A percentile compares a stretch with the other conserved stretches of the same genome.
Evolutionary conservation across 2,113 vertebrate species (phyloP).

Genomic region (Ondatra zibethicus): DNA sequence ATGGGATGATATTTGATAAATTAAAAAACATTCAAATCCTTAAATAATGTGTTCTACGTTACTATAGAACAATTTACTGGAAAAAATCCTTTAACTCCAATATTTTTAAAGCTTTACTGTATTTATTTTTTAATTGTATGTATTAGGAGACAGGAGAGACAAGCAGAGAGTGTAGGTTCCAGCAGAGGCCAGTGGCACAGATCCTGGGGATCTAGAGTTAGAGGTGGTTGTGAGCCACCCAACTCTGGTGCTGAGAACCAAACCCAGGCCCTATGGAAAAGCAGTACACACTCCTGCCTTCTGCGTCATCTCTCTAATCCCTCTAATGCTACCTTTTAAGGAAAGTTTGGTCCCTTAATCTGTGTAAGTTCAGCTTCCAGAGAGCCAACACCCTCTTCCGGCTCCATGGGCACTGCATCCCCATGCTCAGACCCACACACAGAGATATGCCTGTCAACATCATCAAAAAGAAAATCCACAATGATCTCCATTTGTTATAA

Average conservation of each 20-base stretch:
- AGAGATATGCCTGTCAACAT: neutral
- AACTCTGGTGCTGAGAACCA: neutral
- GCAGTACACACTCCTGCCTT: neutral
- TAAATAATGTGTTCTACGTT: slow-evolving; percentile 13
- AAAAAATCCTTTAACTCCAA: neutral
- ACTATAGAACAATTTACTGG: neutral
- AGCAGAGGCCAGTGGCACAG: neutral
- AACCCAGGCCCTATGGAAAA: neutral
- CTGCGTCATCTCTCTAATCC: neutral
- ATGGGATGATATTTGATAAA: neutral
- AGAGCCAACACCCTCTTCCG: neutral
- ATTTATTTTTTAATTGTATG: neutral
- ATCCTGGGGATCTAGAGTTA: neutral
- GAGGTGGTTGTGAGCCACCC: neutral
- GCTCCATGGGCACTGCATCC: neutral
- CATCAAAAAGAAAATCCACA: neutral
- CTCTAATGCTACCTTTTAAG: neutral
- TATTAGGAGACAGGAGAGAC: neutral
- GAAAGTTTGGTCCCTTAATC: neutral
- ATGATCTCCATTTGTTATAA: neutral
- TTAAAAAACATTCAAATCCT: neutral
- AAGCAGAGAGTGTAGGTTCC: neutral
- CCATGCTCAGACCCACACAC: neutral
- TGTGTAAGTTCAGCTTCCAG: neutral
- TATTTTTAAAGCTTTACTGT: neutral